Conservation (phyloP, 2,888 invertebrate genomes). For the Sicus ferrugineus region DNA sequence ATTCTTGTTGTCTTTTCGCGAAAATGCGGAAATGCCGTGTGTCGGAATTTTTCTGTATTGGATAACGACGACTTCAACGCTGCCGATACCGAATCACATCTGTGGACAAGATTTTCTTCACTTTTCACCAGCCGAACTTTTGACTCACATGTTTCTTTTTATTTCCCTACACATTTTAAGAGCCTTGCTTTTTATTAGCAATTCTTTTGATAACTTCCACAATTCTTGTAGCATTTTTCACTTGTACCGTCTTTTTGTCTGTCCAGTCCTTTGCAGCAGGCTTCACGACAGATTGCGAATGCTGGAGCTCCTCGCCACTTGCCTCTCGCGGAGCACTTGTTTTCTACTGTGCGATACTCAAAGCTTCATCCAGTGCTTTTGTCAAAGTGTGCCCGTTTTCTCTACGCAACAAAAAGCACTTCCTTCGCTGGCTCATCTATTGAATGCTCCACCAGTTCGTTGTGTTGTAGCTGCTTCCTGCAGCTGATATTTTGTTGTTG, state of each 20-base stretch:
- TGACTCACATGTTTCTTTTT: too few relatives aligned
- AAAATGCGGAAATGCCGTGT: too few relatives aligned
- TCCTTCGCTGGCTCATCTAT: constrained; percentile 19
- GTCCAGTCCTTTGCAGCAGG: constrained; percentile 24
- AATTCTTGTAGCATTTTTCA: neutral
- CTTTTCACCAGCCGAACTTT: too few relatives aligned
- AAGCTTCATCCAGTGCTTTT: constrained; percentile 11
- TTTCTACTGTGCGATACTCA: constrained; percentile 11
- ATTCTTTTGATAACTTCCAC: neutral
- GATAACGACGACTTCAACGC: constrained; percentile 47
- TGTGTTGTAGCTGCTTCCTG: too few relatives aligned
- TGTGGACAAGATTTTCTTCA: too few relatives aligned
- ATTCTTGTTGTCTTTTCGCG: too few relatives aligned
- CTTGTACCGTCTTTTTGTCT: constrained; percentile 28
- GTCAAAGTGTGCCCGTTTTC: constrained; percentile 34
- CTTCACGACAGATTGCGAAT: constrained; percentile 27
- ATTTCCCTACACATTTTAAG: too few relatives aligned
- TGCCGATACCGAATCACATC: too few relatives aligned
- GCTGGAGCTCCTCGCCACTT: constrained; percentile 2
- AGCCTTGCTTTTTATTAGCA: constrained; percentile 15
- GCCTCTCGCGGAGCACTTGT: neutral
- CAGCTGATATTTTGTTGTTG: too few relatives aligned
- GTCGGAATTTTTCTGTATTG: constrained; percentile 54
- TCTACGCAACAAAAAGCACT: constrained; percentile 39
- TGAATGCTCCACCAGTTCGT: too few relatives aligned